Evolutionary conservation across 2,113 vertebrate genomes (phyloP), one percentile per base, ranked within the genome.

Genomic region (Prunella himalayana): DNA sequence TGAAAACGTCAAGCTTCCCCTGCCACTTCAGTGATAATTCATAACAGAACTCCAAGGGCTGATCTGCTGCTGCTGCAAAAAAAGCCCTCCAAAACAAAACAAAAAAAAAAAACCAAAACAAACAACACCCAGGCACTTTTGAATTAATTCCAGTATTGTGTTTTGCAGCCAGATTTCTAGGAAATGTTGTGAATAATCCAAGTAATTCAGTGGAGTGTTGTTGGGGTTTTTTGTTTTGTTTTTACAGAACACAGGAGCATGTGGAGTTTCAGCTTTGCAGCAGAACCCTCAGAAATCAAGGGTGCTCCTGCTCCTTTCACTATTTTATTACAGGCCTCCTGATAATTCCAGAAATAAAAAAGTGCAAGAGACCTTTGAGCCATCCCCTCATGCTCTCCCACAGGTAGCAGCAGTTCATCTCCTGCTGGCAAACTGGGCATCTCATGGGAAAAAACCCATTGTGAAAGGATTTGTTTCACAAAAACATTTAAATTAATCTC

Each of bases 161-260:
- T 93, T 97, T 96, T 83, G 72, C 93, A 96, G 95, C 93, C 94
- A 97, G 93, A 94, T 96, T 95, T 96, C 94, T 93, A 97, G 95
- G 93, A 95, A 96, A 86, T 49, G 31, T 57, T 96, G 94, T 90
- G 90, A 94, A 96, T 93, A 95, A 92, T 96, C 93, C 93, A 96
- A 97, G 90, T 75, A 88, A 94, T 93, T 96, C 94, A 90, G 86
- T 72, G 72, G 72, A 82, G 84, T 33, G 93, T 72, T 88, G 76
- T 33, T 92, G 86, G 85, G 69, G 18, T 10, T 82, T 76, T 80
- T 61, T 33, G 18, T 47, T 91, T 88, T 73, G 59, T 72, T 91
- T 94, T 80, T 39, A 59, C 37, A 90, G 80, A 85, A 77, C 79
- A 54, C 50, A 83, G 59, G 71, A 95, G 63, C 79, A 94, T n/a